Conservation (phyloP, 2,888 invertebrate species). For the Nemoura dubitans region DNA sequence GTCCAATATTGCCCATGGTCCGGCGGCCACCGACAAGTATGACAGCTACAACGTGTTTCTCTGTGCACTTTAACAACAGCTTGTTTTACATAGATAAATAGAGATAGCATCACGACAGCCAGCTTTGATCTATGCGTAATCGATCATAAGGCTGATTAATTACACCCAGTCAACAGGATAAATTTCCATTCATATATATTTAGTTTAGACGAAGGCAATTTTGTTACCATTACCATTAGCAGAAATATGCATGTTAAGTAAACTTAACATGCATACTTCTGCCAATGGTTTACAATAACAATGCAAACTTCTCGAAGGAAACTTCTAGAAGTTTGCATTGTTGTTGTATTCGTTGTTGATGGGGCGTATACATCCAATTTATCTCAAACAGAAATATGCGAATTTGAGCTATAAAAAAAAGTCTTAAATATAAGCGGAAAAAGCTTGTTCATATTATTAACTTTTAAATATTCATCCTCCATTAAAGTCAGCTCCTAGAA, state of each 20-base stretch:
- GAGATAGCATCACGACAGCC: background rate
- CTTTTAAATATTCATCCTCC: too few species aligned
- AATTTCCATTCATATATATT: background rate
- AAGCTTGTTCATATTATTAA: background rate
- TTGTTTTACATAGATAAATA: conserved; percentile 4
- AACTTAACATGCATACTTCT: too few species aligned
- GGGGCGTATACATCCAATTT: background rate
- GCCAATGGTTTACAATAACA: too few species aligned
- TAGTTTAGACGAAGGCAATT: too few species aligned
- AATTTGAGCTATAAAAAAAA: background rate
- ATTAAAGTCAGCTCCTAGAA: too few species aligned
- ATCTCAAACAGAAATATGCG: background rate
- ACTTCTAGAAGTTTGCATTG: too few species aligned
- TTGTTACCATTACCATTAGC: too few species aligned
- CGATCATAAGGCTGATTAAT: background rate
- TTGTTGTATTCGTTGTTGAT: background rate
- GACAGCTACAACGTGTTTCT: background rate
- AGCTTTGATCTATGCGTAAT: background rate
- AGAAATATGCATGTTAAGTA: too few species aligned
- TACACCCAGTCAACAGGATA: background rate
- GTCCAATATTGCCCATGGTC: background rate
- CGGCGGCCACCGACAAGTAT: background rate
- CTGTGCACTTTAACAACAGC: background rate
- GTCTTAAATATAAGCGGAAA: background rate
- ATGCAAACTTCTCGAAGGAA: too few species aligned